Evolutionary conservation across 2,797 vertebrate species (phyloP).

Genomic region (Pseudomugil tenellus): DNA sequence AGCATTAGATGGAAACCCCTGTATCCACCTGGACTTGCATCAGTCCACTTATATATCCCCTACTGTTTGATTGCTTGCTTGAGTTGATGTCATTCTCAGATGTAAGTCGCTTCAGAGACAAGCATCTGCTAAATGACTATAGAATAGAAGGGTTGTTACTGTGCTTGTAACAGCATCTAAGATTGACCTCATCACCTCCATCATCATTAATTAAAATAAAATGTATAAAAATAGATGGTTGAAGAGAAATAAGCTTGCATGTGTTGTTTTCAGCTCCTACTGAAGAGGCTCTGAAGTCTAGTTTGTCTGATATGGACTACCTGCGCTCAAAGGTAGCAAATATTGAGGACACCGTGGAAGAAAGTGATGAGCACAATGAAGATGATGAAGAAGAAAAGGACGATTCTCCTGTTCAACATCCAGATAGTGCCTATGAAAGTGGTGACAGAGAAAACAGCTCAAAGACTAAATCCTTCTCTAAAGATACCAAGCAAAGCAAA

Average conservation of each 20-base stretch:
- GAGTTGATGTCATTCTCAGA: no score
- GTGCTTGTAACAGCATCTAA: neutral
- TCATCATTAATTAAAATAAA: neutral
- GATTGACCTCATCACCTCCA: neutral
- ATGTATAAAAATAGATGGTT: neutral
- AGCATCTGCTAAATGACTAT: no score
- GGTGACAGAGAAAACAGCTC: conserved; percentile 46
- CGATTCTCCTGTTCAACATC: conserved; percentile 37
- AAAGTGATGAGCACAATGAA: conserved; percentile 51
- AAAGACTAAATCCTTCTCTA: conserved; percentile 47
- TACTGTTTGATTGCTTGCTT: no score
- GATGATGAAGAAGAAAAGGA: conserved; percentile 53
- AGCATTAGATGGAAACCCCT: no score
- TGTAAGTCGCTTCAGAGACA: no score
- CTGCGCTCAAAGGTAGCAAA: conserved; percentile 90
- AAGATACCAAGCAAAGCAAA: conserved; percentile 52
- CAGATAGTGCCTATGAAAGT: conserved; percentile 77
- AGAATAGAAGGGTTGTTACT: no score
- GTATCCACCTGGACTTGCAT: no score
- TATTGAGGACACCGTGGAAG: conserved; percentile 61
- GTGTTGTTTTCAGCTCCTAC: conserved; percentile 55
- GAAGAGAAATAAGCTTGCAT: neutral
- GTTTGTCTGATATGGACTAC: conserved; percentile 95
- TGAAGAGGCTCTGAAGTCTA: conserved; percentile 78
- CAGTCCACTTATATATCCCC: no score